phyloP scores from a whole-genome alignment of 2,113 vertebrate genomes.

The Holacanthus passer region DNA sequence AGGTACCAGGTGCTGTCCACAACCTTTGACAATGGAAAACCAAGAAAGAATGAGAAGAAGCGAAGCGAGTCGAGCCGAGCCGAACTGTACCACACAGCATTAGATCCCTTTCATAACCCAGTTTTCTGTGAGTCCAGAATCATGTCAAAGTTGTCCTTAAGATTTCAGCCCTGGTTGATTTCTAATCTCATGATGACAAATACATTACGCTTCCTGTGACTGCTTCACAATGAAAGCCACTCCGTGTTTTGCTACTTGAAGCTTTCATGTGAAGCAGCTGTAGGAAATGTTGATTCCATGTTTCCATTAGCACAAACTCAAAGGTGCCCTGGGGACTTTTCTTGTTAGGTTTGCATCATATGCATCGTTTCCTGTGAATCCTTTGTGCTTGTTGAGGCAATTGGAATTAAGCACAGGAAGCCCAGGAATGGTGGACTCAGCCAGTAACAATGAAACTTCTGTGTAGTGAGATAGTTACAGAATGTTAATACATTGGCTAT shows the following conservation, averaged over 20 bases:
- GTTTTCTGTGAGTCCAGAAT: not conserved
- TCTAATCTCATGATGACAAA: not conserved
- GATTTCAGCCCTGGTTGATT: not conserved
- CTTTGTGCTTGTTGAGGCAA: no score
- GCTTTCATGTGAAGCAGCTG: not conserved
- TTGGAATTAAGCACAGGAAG: no score
- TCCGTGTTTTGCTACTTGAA: not conserved
- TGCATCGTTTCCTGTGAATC: not conserved
- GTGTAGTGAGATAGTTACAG: not conserved
- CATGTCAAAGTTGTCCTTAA: not conserved
- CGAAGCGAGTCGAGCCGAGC: no score
- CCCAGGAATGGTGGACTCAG: not conserved
- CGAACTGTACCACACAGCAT: no score
- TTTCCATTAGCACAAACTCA: not conserved
- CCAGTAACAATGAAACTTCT: not conserved
- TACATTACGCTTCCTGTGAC: not conserved
- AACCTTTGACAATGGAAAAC: no score
- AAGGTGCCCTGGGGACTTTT: not conserved
- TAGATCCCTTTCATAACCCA: conserved; percentile 23
- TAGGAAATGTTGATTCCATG: not conserved
- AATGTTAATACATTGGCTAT: not conserved
- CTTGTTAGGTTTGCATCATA: not conserved
- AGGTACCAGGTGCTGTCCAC: no score
- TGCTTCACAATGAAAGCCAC: not conserved
- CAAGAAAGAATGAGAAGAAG: no score